phyloP scores from a whole-genome alignment of 1,140 invertebrate genomes.

The Doryteuthis pealeii region DNA sequence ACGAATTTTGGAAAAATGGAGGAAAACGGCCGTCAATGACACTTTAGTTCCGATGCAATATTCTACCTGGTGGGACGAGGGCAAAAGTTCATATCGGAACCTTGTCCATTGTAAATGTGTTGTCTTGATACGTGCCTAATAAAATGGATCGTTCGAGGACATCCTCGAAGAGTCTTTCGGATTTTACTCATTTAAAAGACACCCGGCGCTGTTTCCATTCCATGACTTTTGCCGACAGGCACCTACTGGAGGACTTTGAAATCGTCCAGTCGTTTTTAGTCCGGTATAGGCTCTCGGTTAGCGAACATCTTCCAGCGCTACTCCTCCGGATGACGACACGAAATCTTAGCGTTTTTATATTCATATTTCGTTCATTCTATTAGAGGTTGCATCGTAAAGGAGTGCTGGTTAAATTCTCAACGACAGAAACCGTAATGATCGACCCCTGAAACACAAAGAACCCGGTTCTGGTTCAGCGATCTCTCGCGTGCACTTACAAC shows the following conservation, averaged over 20 bases:
- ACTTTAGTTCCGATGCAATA: no score
- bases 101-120: neutral
- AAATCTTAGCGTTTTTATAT: neutral
- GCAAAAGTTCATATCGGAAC: neutral
- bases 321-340: neutral
- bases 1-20: no score
- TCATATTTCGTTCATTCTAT: neutral
- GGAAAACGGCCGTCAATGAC: no score
- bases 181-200: neutral
- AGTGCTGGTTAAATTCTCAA: neutral
- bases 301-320: neutral
- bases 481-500: slow-evolving; percentile 4
- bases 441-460: neutral
- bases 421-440: neutral
- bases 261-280: neutral
- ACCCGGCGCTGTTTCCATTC: neutral
- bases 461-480: neutral
- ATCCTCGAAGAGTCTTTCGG: neutral
- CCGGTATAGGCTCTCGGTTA: neutral
- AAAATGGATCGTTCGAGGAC: neutral
- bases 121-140: neutral
- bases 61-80: neutral
- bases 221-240: neutral
- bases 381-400: neutral
- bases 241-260: neutral